Base-by-base conservation (phyloP, 1,140 invertebrate genomes). In the Sarcophaga peregrina region DNA sequence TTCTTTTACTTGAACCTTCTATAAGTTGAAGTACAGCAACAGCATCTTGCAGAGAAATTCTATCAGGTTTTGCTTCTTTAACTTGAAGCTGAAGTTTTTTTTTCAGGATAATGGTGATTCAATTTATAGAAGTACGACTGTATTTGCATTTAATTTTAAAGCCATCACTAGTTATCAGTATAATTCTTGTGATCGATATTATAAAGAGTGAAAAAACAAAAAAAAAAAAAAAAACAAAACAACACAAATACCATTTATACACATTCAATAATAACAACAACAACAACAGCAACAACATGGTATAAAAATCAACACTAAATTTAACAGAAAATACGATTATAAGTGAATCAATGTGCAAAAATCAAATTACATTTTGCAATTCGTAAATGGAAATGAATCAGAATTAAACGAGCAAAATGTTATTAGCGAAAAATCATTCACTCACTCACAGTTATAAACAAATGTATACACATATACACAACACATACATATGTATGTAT, bases 311-410 rank as follows among this genome's bases (percentile, higher is more conserved):
- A 10, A 20, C 75, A 78, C 75, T 78, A 78, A 78, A 78, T 78
- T 52, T 78, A 78, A 78, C 75, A 52, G 75, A 78, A 78, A 78
- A 78, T 78, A 78, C 50, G 47, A 78, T 78, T 78, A 78, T 78
- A 78, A 78, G 75, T 78, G 75, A 78, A 78, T 78, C 75, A 78
- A 78, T 78, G 75, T 20, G 48, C 75, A 78, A 78, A 78, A 78
- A 78, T 78, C 75, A 78, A 78, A 78, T 78, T 78, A 78, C 47
- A 78, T 78, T 78, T 78, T 78, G 75, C 75, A 78, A 78, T 78
- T 50, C 75, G 75, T 52, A 78, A 78, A 78, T 78, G 75, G 75
- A 78, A 78, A 78, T 78, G 75, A 78, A 78, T 78, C 75, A 78
- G 48, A 78, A 78, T 78, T 78, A 78, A 78, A 78, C 75, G 75